phyloP scores from a whole-genome alignment of 2,888 invertebrate genomes.

The Adela reaumurella region DNA sequence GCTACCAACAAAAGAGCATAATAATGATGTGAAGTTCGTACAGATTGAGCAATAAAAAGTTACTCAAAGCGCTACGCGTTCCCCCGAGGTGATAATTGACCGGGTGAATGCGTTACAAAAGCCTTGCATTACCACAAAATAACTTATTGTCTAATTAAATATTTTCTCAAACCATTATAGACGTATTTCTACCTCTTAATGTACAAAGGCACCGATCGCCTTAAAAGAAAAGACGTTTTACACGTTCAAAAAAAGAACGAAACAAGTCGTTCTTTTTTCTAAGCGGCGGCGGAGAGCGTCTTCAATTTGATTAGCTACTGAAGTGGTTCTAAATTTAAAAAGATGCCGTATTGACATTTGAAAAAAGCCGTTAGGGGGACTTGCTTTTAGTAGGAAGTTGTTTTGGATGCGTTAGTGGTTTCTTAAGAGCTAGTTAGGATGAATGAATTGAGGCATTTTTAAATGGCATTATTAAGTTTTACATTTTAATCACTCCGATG shows the following conservation, averaged over 20 bases:
- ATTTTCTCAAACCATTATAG: constrained; percentile 32
- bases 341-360: constrained; percentile 40
- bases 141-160: constrained; percentile 56
- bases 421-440: no score
- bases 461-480: no score
- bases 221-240: background rate
- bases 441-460: no score
- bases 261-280: no score
- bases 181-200: background rate
- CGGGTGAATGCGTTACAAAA: constrained; percentile 36
- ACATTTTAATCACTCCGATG: no score
- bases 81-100: constrained; percentile 38
- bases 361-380: constrained; percentile 12
- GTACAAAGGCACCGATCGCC: background rate
- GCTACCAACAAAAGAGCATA: background rate
- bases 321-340: constrained; percentile 52
- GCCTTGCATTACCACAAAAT: constrained; percentile 53
- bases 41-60: background rate
- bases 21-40: background rate
- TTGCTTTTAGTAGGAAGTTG: no score
- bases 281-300: no score
- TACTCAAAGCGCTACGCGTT: background rate
- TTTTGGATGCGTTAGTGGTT: no score
- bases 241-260: no score
- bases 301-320: constrained; percentile 42